Conservation (phyloP, 2,113 vertebrate species). For the Notarius lentiginosus region DNA sequence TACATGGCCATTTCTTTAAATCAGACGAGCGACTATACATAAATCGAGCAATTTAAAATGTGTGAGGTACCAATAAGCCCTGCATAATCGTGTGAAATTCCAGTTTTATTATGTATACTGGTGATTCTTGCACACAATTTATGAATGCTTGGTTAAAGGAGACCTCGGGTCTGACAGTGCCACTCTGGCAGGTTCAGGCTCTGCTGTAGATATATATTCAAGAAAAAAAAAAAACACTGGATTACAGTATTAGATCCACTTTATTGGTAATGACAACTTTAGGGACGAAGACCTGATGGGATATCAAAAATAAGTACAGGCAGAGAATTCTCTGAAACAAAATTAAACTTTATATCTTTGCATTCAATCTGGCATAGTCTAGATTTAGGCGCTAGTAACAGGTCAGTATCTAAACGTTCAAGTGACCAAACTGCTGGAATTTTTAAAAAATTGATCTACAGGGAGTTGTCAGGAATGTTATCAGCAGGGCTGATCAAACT, state of each 20-base stretch:
- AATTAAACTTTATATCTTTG: slow-evolving; percentile 31
- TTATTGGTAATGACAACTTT: slow-evolving; percentile 60
- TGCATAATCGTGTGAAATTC: too few relatives aligned
- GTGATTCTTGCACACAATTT: not conserved
- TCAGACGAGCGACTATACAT: too few relatives aligned
- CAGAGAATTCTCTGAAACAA: slow-evolving; percentile 41
- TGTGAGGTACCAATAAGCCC: too few relatives aligned
- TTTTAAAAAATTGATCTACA: not conserved
- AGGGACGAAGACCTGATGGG: slow-evolving; percentile 37
- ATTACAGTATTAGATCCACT: slow-evolving; percentile 56
- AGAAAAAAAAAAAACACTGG: not conserved
- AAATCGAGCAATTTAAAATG: not conserved
- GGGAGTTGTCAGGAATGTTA: not conserved
- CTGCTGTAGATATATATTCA: not conserved
- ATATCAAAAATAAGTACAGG: slow-evolving; percentile 49
- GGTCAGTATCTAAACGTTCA: not conserved
- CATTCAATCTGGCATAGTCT: not conserved
- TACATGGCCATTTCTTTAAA: not conserved
- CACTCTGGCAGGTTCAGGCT: not conserved
- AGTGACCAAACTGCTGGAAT: not conserved
- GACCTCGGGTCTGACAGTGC: not conserved
- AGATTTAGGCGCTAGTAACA: not conserved
- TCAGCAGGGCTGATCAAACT: not conserved
- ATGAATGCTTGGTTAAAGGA: not conserved
- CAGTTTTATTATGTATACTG: not conserved